Conservation (phyloP, 2,797 vertebrate genomes). For the Mareca penelope region DNA sequence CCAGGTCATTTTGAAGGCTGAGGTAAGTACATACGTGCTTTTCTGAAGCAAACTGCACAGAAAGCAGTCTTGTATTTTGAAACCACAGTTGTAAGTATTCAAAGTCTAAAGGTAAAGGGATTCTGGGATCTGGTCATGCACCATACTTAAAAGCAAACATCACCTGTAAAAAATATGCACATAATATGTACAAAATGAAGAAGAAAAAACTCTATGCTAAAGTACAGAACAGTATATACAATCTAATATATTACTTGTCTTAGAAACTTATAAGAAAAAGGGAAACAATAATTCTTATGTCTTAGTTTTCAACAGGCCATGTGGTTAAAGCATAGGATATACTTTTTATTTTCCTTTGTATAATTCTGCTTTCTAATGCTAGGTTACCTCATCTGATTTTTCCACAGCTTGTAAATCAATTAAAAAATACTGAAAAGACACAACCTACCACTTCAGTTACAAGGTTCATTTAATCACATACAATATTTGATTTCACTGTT, state of each 20-base stretch:
- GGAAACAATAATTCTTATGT: neutral
- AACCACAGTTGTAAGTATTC: neutral
- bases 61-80: neutral
- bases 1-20: neutral
- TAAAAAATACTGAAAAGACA: conserved; percentile 18
- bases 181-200: neutral
- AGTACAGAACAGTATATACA: neutral
- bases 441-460: conserved; percentile 36
- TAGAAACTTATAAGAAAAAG: neutral
- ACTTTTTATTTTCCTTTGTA: neutral
- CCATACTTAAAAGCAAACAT: neutral
- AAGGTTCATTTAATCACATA: conserved; percentile 69
- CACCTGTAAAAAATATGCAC: neutral
- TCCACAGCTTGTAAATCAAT: conserved; percentile 11
- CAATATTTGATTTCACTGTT: conserved; percentile 65
- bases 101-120: neutral
- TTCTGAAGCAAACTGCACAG: neutral
- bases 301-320: neutral
- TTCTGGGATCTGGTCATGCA: neutral
- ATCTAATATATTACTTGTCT: neutral
- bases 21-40: neutral
- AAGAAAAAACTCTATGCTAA: neutral
- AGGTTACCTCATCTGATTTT: neutral
- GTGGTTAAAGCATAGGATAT: neutral
- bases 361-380: neutral